phyloP scores from a whole-genome alignment of 1,140 invertebrate genomes.

The Galleria mellonella region DNA sequence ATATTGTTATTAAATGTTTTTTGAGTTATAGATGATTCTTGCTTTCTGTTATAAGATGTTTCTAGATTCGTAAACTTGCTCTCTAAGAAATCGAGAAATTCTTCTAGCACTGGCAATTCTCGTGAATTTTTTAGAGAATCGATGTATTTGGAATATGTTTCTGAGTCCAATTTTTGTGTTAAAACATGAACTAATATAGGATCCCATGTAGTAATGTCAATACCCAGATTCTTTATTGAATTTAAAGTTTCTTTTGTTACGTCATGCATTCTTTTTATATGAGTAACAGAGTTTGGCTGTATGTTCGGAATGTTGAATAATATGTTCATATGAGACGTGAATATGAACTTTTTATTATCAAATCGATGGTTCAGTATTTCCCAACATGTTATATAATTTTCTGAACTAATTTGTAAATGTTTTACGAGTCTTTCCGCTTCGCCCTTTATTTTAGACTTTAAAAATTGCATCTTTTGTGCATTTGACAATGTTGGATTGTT shows the following conservation, averaged over 20 bases:
- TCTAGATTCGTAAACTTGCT: slow-evolving; percentile 19
- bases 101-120: slow-evolving; percentile 12
- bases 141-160: slow-evolving; percentile 15
- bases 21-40: neutral
- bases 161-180: slow-evolving; percentile 9
- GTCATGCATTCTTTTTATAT: neutral
- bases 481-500: slow-evolving; percentile 1
- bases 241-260: neutral
- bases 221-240: slow-evolving; percentile 2
- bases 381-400: neutral
- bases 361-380: slow-evolving; percentile 2
- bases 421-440: slow-evolving; percentile 3
- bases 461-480: slow-evolving; percentile 6
- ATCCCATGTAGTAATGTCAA: slow-evolving; percentile 4
- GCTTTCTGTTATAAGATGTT: slow-evolving; percentile 9
- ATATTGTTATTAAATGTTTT: neutral
- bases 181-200: slow-evolving; percentile 8
- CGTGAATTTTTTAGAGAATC: slow-evolving; percentile 13
- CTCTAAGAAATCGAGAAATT: slow-evolving; percentile 20
- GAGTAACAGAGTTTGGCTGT: neutral
- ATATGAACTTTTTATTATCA: slow-evolving; percentile 4
- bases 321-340: slow-evolving; percentile 5
- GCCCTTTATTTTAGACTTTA: slow-evolving; percentile 1
- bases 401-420: slow-evolving; percentile 2
- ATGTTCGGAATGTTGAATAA: neutral